A percentile compares a stretch with the other conserved stretches of the same genome.
phyloP scores from a whole-genome alignment of 2,888 invertebrate genomes.

The Luperina nickerlii region DNA sequence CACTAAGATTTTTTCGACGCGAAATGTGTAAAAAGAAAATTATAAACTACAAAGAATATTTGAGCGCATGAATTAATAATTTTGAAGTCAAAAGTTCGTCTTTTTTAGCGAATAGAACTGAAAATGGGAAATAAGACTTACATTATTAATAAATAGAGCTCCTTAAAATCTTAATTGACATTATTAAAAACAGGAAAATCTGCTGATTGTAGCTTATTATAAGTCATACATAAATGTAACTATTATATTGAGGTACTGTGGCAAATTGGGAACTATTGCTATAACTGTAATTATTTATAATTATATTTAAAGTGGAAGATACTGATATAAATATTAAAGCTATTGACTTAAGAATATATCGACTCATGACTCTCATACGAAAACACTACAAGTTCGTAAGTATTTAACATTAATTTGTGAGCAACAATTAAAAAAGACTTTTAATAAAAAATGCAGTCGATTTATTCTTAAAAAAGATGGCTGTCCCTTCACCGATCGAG shows the following conservation, averaged over 20 bases:
- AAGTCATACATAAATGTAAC: slow-evolving; percentile 77
- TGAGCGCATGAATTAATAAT: slow-evolving; percentile 39
- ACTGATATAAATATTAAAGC: slow-evolving; percentile 89
- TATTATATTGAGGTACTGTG: slow-evolving; percentile 89
- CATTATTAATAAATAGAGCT: slow-evolving; percentile 61
- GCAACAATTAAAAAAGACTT: slow-evolving; percentile 64
- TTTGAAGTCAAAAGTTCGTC: slow-evolving; percentile 46
- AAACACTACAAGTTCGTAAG: slow-evolving; percentile 49
- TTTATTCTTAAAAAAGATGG: slow-evolving; percentile 78
- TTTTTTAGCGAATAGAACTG: slow-evolving; percentile 21
- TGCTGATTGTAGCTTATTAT: slow-evolving; percentile 73
- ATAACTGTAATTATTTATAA: slow-evolving; percentile 79
- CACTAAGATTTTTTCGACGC: slow-evolving; percentile 61
- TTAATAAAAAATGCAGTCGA: slow-evolving; percentile 75
- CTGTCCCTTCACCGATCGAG: slow-evolving; percentile 77
- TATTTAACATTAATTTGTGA: slow-evolving; percentile 61
- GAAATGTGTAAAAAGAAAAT: slow-evolving; percentile 51
- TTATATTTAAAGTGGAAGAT: slow-evolving; percentile 85
- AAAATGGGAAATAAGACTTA: slow-evolving; percentile 56
- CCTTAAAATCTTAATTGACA: slow-evolving; percentile 64
- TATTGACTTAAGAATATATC: slow-evolving; percentile 86
- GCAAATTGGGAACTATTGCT: slow-evolving; percentile 88
- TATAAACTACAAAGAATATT: slow-evolving; percentile 46
- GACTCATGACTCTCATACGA: slow-evolving; percentile 68
- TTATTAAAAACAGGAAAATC: slow-evolving; percentile 68